Conservation (phyloP, 2,113 vertebrate species). For the Mesocricetus auratus region DNA sequence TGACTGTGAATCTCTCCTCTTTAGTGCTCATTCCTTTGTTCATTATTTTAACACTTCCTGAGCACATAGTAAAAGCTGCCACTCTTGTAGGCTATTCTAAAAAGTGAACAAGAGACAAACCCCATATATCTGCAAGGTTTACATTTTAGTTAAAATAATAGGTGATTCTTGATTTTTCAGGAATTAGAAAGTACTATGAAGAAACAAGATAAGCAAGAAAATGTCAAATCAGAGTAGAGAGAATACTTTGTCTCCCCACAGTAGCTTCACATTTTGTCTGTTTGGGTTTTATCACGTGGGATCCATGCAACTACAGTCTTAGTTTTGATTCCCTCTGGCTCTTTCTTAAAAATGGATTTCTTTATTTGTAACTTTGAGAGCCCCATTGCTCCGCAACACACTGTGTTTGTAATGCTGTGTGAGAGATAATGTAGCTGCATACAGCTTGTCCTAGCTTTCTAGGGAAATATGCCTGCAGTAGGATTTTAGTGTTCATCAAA, state of each 20-base stretch:
- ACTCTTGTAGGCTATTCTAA: not conserved
- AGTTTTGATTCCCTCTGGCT: not conserved
- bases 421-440: not conserved
- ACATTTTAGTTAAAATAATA: not conserved
- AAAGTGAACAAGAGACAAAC: not conserved
- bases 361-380: conserved; percentile 5
- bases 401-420: not conserved
- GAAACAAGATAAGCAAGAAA: not conserved
- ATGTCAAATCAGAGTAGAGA: not conserved
- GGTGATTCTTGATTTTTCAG: not conserved
- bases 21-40: not conserved
- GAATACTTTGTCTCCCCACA: not conserved
- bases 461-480: conserved; percentile 16
- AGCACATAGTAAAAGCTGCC: not conserved
- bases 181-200: not conserved
- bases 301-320: not conserved
- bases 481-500: not conserved
- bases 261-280: not conserved
- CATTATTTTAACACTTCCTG: not conserved
- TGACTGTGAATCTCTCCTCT: not conserved
- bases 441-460: not conserved
- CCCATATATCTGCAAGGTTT: not conserved
- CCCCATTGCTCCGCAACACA: not conserved
- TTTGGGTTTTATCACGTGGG: not conserved
- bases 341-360: not conserved